phyloP scores from a whole-genome alignment of 2,888 invertebrate species.

The Campoplex nolae region DNA sequence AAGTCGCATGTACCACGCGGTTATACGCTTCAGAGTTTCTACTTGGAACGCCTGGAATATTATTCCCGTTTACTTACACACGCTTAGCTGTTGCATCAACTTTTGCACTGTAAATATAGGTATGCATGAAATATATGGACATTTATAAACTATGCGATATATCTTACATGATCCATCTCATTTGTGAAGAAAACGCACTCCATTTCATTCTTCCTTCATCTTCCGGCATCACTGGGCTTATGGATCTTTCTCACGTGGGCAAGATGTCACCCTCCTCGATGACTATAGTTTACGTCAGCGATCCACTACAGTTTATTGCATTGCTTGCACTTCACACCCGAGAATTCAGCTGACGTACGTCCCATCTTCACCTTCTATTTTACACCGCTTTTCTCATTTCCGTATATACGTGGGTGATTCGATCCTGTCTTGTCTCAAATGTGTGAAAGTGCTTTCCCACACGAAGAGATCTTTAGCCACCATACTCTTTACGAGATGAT shows the following conservation, averaged over 20 bases:
- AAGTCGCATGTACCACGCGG: constrained; percentile 25
- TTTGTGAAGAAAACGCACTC: constrained; percentile 1
- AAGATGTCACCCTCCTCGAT: neutral
- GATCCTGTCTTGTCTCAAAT: neutral
- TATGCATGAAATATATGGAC: neutral
- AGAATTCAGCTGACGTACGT: constrained; percentile 17
- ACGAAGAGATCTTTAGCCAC: neutral
- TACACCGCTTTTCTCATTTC: constrained; percentile 25
- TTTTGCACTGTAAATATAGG: neutral
- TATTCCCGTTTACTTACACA: constrained; percentile 26
- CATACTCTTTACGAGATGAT: constrained; percentile 45
- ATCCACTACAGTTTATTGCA: constrained; percentile 41
- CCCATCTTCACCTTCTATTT: constrained; percentile 14
- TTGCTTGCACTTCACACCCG: constrained; percentile 30
- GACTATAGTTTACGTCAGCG: constrained; percentile 17
- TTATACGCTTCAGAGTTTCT: constrained; percentile 46
- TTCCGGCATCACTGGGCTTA: neutral
- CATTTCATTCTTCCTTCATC: constrained; percentile 33
- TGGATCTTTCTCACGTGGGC: constrained; percentile 7
- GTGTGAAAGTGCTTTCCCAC: neutral
- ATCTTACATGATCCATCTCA: constrained; percentile 19
- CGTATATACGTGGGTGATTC: constrained; percentile 10
- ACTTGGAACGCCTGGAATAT: constrained; percentile 42
- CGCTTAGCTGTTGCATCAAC: constrained; percentile 10
- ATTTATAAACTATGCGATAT: constrained; percentile 10